Evolutionary conservation across 2,113 vertebrate species (phyloP), one percentile per base, ranked within the genome.

Genomic region (Centrocercus urophasianus): DNA sequence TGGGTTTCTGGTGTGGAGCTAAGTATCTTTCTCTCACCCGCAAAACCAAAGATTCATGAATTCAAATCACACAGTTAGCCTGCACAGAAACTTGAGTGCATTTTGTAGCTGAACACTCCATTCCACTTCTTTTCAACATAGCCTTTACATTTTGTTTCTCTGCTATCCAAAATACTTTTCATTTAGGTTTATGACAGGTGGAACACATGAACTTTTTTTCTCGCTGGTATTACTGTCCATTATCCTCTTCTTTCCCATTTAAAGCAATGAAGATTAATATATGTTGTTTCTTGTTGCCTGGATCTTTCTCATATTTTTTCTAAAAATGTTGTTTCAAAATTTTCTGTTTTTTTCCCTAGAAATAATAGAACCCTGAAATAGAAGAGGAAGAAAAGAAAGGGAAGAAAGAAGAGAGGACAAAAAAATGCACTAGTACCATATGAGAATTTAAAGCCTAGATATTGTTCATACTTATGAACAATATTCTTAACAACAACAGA

Each of bases 181-280:
- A 59, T 30, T 45, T 2, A 0, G 1, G 1, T 38, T 45, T 57
- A 38, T 8, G 4, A 42, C 61, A 71, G 34, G 28, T 43, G 1
- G 38, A 19, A 77, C n/a, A 52, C 16, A 4, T 21, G 5, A 40
- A 7, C 11, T 47, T 32, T 40, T 40, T 40, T 77, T 42, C 25
- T 25, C 12, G 14, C 24, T 66, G 25, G 5, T 43, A 19, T 28
- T 36, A 18, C 19, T 82, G 70, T 69, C 40, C 32, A 43, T 65
- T 32, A 18, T 21, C 14, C 13, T 34, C 15, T 13, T 56, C 25
- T 36, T 86, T 82, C 30, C 14, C 34, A n/a, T 11, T 38, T 13
- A 45, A 59, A 7, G 12, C 43, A 48, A 7, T 20, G 45, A 60
- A 20, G 25, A 48, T 38, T 59, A 20, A 25, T 60, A 14, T 16